Percentiles rank a stretch among this genome's conserved stretches.
These are phyloP conservation scores for Procambarus virginalis DNA, from an alignment of 1,140 invertebrate species.

Conservation along the genomic window DNA sequence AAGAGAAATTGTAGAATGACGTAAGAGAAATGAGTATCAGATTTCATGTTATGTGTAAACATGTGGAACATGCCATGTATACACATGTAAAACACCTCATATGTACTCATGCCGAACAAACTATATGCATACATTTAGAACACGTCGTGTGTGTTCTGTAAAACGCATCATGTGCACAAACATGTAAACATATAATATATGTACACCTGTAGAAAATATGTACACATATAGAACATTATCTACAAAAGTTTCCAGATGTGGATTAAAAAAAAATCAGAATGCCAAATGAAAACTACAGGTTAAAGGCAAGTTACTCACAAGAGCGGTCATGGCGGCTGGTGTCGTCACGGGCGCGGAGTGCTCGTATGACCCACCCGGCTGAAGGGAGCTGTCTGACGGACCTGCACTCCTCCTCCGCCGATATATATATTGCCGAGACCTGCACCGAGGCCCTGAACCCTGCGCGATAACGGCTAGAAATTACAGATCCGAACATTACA, in stretches of 20 bases:
- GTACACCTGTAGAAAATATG: background rate
- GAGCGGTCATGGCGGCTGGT: constrained; percentile 21
- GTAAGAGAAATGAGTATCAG: too few relatives aligned
- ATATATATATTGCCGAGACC: background rate
- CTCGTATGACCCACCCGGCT: constrained; percentile 28
- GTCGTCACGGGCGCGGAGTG: background rate
- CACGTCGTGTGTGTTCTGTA: too few relatives aligned
- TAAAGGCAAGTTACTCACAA: constrained; percentile 18
- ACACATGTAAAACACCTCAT: too few relatives aligned
- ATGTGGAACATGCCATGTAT: too few relatives aligned
- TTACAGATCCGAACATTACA: background rate
- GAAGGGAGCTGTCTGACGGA: constrained; percentile 51
- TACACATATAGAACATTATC: background rate
- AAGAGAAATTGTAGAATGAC: too few relatives aligned
- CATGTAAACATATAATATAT: too few relatives aligned
- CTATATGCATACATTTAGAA: too few relatives aligned
- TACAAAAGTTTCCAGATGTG: too few relatives aligned
- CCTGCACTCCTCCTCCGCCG: background rate
- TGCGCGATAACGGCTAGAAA: constrained; percentile 6
- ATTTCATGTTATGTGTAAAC: too few relatives aligned
- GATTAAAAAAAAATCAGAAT: too few relatives aligned
- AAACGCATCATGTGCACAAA: too few relatives aligned
- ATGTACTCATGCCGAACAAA: too few relatives aligned
- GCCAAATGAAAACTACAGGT: background rate
- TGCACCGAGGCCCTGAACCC: constrained; percentile 6